These are phyloP conservation scores for Actinia equina DNA, from an alignment of 64 coral and sea anemone species.

Conservation along the genomic window DNA sequence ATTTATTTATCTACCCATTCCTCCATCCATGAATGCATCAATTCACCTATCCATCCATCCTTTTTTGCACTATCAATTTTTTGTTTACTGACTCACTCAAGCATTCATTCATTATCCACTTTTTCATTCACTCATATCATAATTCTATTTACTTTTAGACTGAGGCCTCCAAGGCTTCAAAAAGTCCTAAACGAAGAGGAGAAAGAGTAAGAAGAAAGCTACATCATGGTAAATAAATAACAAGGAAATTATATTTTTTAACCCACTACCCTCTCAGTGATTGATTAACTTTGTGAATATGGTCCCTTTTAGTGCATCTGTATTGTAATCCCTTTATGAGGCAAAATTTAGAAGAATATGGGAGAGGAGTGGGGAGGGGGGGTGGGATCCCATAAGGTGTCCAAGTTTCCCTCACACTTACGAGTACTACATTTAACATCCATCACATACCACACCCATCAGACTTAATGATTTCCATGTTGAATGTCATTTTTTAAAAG, in stretches of 20 bases:
- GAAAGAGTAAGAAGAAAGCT: constrained; percentile 76
- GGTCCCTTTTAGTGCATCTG: too few relatives aligned
- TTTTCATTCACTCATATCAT: neutral
- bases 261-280: too few relatives aligned
- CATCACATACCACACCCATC: too few relatives aligned
- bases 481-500: neutral
- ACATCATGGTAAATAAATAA: constrained; percentile 38
- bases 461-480: neutral
- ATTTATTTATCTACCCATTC: too few relatives aligned
- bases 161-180: neutral
- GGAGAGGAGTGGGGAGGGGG: too few relatives aligned
- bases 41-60: neutral
- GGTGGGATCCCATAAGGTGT: too few relatives aligned
- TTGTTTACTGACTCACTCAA: neutral
- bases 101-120: constrained; percentile 46
- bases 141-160: neutral
- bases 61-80: neutral
- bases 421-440: neutral
- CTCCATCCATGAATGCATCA: neutral
- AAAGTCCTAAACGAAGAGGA: constrained; percentile 49
- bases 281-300: too few relatives aligned
- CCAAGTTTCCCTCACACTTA: neutral
- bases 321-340: too few relatives aligned
- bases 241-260: too few relatives aligned
- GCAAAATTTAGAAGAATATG: too few relatives aligned